These are phyloP conservation scores for Andricus grossulariae DNA, from an alignment of 1,140 invertebrate genomes.

Conservation along the genomic window DNA sequence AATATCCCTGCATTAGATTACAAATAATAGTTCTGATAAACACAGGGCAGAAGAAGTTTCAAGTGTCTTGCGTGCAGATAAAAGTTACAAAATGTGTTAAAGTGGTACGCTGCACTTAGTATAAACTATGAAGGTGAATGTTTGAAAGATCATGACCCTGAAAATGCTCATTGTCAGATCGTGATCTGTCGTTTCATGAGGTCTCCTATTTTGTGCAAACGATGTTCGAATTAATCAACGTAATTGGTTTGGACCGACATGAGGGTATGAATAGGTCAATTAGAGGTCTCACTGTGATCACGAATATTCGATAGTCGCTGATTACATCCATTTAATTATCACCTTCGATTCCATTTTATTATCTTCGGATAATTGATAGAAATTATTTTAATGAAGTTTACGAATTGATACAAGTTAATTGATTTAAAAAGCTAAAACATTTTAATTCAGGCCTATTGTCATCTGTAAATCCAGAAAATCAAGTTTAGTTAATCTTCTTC, in stretches of 20 bases:
- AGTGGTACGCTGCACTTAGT: too few species aligned
- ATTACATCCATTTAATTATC: slow-evolving; percentile 20
- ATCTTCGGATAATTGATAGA: too few species aligned
- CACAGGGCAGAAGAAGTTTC: slow-evolving; percentile 2
- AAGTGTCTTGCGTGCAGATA: not conserved
- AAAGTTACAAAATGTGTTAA: too few species aligned
- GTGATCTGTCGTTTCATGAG: not conserved
- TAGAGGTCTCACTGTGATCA: not conserved
- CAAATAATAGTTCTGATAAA: slow-evolving; percentile 14
- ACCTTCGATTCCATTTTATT: not conserved
- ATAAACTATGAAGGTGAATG: too few species aligned
- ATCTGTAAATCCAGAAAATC: too few species aligned
- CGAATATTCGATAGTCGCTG: slow-evolving; percentile 3
- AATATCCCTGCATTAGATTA: not conserved
- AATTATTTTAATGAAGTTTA: not conserved
- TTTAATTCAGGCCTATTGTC: too few species aligned
- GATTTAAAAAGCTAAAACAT: too few species aligned
- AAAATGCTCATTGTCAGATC: too few species aligned
- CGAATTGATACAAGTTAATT: not conserved
- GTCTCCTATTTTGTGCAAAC: not conserved
- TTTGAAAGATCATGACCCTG: too few species aligned
- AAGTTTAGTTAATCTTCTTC: too few species aligned
- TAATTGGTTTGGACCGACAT: not conserved
- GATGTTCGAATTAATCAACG: slow-evolving; percentile 13
- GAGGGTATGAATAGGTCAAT: slow-evolving; percentile 1